Base-by-base conservation (phyloP, 2,113 vertebrate species). In the Chauna torquata region DNA sequence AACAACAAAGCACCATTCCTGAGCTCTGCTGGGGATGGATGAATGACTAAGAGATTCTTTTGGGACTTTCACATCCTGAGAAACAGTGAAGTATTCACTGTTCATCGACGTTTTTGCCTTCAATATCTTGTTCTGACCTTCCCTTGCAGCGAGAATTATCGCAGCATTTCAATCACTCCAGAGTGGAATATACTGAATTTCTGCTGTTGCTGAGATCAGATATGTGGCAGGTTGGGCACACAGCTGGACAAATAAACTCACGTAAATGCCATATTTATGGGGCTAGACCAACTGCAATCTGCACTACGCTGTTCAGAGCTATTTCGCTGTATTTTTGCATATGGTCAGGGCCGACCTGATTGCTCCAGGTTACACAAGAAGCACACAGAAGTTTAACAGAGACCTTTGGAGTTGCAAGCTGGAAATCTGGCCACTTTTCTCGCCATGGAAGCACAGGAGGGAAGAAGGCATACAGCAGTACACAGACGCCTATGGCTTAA, bases 261-360 rank as follows among this genome's bases (percentile, higher is more conserved):
- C n/a, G 20, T 25, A 88, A 86, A 70, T 78, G 38, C 18, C 11
- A 1, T 3, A 59, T 91, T 88, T 66, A 79, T 28, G 49, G 27
- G 8, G 25, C 52, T 52, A 86, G 49, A 54, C 32, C 50, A 38
- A 42, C 42, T 34, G 62, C 36, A 70, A 40, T 72, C 44, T 80
- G 62, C 15, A 65, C 20, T 28, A 2, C 17, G 44, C 59, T n/a
- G 34, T 28, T 50, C 61, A 85, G 70, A 85, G 61, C 16, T 64
- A n/a, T 44, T 49, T 86, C 64, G 40, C 9, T 22, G 28, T 15
- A 23, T 0, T 24, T 18, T 6, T 77, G 42, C 50, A 59, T n/a
- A 22, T 0, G 28, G 42, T 40, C 9, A 34, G 45, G 24, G 22
- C 32, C 16, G 82, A 84, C 42, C 12, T 0, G 0, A n/a, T 15